These are phyloP conservation scores for Pandemis corylana DNA, from an alignment of 2,888 invertebrate species.

Conservation along the genomic window DNA sequence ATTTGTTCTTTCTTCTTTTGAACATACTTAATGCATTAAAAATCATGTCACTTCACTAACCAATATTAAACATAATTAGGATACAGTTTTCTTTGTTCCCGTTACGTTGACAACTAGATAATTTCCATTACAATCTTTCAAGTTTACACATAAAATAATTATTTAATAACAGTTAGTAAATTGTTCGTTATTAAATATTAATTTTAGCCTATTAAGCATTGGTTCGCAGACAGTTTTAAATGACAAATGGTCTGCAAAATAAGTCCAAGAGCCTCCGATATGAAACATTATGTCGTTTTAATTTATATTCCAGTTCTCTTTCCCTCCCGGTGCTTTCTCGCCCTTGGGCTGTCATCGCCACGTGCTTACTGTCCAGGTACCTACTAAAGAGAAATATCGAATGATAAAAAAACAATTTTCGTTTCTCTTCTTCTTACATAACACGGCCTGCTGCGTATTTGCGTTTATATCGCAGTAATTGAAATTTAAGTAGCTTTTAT, in stretches of 20 bases:
- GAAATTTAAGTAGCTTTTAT: not conserved
- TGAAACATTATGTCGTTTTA: conserved; percentile 36
- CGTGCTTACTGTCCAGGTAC: conserved; percentile 49
- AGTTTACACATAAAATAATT: too few relatives aligned
- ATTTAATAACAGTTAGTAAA: too few relatives aligned
- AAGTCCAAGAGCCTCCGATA: not conserved
- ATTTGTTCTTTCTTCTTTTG: not conserved
- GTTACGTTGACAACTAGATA: too few relatives aligned
- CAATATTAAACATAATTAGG: too few relatives aligned
- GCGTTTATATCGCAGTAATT: conserved; percentile 11
- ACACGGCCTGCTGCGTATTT: not conserved
- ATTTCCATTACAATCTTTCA: too few relatives aligned
- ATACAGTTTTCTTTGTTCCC: too few relatives aligned
- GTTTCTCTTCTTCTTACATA: conserved; percentile 15
- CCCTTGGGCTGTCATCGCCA: conserved; percentile 50
- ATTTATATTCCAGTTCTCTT: conserved; percentile 25
- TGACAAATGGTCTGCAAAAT: conserved; percentile 19
- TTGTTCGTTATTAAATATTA: not conserved
- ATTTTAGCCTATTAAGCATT: not conserved
- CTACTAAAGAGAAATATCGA: conserved; percentile 49
- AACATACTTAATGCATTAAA: not conserved
- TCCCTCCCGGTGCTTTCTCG: conserved; percentile 1
- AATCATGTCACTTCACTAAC: not conserved
- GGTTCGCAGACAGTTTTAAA: conserved; percentile 3
- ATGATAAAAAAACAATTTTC: conserved; percentile 43